A percentile compares a stretch with the other conserved stretches of the same genome.
Conservation (phyloP, 2,113 vertebrate genomes). For the Empidonax alnorum region DNA sequence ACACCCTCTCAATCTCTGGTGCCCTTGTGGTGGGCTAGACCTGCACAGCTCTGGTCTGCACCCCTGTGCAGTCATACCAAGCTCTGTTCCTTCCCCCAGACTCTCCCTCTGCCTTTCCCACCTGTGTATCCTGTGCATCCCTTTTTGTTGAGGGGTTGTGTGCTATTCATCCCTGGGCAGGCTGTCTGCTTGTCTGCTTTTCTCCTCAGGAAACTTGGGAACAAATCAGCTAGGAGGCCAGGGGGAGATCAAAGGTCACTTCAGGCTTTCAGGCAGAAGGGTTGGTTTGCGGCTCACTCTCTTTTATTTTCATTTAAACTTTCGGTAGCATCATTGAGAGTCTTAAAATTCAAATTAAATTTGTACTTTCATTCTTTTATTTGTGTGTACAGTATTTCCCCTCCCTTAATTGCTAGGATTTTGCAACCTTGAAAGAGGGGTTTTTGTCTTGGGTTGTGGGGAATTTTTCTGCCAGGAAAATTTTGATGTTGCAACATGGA, state of each 20-base stretch:
- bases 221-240: not conserved
- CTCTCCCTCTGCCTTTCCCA: not conserved
- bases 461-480: conserved; percentile 65
- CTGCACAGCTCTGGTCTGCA: not conserved
- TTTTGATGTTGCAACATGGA: conserved; percentile 57
- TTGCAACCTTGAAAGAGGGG: conserved; percentile 17
- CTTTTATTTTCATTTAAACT: not conserved
- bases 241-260: not conserved
- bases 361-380: conserved; percentile 3
- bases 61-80: not conserved
- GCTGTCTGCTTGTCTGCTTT: conserved; percentile 2
- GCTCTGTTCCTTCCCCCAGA: accelerated
- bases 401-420: conserved; percentile 26
- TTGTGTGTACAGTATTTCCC: not conserved
- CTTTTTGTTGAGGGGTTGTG: not conserved
- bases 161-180: not conserved
- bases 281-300: not conserved
- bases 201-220: not conserved
- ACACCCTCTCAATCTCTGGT: accelerated
- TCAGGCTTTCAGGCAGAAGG: not conserved
- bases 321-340: not conserved
- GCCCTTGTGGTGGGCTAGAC: not conserved
- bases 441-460: conserved; percentile 13
- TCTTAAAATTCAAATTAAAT: conserved; percentile 27
- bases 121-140: not conserved